Evolutionary conservation across 2,113 vertebrate species (phyloP).

Genomic region (Neotoma lepida): DNA sequence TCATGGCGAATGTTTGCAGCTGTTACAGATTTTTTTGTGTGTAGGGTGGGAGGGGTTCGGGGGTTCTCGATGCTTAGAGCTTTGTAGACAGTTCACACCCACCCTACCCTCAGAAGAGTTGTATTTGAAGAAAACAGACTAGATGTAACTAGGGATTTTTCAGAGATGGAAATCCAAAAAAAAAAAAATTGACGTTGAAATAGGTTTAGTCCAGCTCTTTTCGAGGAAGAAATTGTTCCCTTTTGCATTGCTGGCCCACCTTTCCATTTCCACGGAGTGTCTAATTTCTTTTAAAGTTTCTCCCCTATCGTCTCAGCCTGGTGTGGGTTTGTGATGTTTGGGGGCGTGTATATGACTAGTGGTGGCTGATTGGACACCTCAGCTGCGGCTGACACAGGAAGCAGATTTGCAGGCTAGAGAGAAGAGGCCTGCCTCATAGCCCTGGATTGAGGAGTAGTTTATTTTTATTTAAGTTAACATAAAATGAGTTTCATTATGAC

Average conservation of each 20-base stretch:
- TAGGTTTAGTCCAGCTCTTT: background rate
- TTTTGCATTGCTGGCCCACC: background rate
- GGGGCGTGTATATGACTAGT: slow-evolving; percentile 39
- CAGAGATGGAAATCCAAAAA: background rate
- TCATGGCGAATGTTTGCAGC: slow-evolving; percentile 47
- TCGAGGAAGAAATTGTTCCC: background rate
- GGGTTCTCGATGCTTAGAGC: background rate
- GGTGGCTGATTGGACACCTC: slow-evolving; percentile 43
- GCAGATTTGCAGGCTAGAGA: slow-evolving; percentile 26
- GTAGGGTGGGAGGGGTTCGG: background rate
- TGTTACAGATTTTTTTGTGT: slow-evolving; percentile 46
- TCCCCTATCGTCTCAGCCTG: background rate
- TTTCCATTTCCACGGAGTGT: slow-evolving; percentile 6
- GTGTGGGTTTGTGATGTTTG: slow-evolving; percentile 59
- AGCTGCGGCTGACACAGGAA: slow-evolving; percentile 37
- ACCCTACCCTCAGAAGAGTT: background rate
- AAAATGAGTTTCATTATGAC: background rate
- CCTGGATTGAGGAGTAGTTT: background rate
- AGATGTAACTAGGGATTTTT: slow-evolving; percentile 34
- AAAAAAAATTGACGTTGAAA: background rate
- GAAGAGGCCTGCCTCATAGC: background rate
- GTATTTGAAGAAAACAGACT: slow-evolving; percentile 15
- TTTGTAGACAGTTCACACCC: background rate
- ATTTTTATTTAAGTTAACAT: background rate
- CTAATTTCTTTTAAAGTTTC: slow-evolving; percentile 58